These are phyloP conservation scores for Ivindomyrus marchei DNA, from an alignment of 2,113 vertebrate genomes.

Conservation along the genomic window DNA sequence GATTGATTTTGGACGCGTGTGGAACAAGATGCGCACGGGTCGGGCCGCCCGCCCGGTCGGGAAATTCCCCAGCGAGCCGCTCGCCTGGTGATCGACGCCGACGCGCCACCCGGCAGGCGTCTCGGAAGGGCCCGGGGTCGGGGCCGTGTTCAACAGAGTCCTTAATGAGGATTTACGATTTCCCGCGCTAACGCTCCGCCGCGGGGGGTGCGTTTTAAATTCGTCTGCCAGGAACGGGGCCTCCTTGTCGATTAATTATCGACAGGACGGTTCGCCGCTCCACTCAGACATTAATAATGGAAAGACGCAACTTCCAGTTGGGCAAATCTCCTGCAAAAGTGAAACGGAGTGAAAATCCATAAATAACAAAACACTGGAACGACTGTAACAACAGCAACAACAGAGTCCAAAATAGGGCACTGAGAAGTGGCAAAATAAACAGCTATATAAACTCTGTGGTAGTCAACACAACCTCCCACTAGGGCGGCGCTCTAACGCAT, in stretches of 20 bases:
- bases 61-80: not conserved
- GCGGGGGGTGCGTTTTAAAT: not conserved
- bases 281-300: conserved; percentile 17
- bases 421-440: not conserved
- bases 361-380: conserved; percentile 9
- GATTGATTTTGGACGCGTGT: not conserved
- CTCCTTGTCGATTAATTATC: conserved; percentile 25
- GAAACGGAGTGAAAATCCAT: not conserved
- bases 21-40: not conserved
- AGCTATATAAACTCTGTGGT: not conserved
- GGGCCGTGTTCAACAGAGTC: not conserved
- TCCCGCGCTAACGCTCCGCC: not conserved
- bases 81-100: not conserved
- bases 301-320: not conserved
- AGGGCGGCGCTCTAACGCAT: not conserved
- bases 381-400: not conserved
- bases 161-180: conserved; percentile 21
- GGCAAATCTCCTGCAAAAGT: not conserved
- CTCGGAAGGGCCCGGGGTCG: not conserved
- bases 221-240: not conserved
- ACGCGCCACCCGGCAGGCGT: not conserved
- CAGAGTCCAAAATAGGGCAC: not conserved
- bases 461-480: not conserved
- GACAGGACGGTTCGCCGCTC: conserved; percentile 14
- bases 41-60: not conserved